Evolutionary conservation across 1,140 invertebrate species (phyloP), one percentile per base, ranked within the genome.

Genomic region (Drosophila tropicalis): DNA sequence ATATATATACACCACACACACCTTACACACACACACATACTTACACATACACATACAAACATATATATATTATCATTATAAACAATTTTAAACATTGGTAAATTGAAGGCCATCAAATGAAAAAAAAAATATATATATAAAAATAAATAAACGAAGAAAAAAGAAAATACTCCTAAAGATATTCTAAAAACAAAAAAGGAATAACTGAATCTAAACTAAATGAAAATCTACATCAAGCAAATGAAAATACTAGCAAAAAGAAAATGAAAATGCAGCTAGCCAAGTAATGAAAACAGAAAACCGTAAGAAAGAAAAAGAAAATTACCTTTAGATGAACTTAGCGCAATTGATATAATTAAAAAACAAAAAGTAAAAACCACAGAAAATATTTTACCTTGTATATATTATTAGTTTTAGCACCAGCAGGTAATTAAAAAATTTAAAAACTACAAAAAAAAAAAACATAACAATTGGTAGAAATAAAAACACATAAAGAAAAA

Each of bases 281-380:
- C 32, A 64, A 44, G 44, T 65, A 75, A 73, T 47, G 13, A 51
- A 72, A 68, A 12, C 10, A 39, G 12, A 58, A 19, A 68, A 39
- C 62, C 62, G 73, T 66, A 56, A 15, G n/a, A 69, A 63, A 57
- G 41, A 69, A 58, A 63, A 41, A 68, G 40, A 72, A 81, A 86
- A 77, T 87, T 91, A 91, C 90, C 84, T 91, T 91, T 83, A 91
- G 84, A 86, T 79, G 89, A 91, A 91, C 89, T 91, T 91, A 91
- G 89, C 89, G 89, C 89, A 91, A 91, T 91, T 91, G 89, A 89
- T 86, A 84, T 90, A 78, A 90, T 86, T 89, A 85, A 86, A 77
- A 67, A 63, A 61, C 79, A 74, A 58, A 44, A 54, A 57, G 62
- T 55, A 72, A 72, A 72, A 76, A 44, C 57, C 70, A 64, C 39